Evolutionary conservation across 2,797 vertebrate genomes (phyloP), one percentile per base, ranked within the genome.

Genomic region (Tolypeutes matacus): DNA sequence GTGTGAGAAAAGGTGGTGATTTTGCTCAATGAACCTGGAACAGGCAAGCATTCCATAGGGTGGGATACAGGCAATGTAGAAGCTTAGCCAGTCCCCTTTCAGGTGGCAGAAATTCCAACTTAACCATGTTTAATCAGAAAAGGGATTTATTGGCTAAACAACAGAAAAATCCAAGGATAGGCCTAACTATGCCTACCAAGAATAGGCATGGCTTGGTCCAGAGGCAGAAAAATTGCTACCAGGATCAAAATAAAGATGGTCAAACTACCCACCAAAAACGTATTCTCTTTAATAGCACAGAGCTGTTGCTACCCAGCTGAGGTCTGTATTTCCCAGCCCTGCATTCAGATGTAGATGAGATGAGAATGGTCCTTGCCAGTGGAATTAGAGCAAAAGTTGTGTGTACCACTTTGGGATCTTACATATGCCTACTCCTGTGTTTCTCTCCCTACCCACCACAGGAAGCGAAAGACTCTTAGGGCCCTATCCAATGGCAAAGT

Each of bases 81-180:
- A 42, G 1, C 49, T 39, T 21, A 7, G 31, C 31, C 4, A 58
- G 34, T 62, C 46, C 29, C 49, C 75, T 78, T 1, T 73, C 60
- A 34, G 51, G 34, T 46, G 53, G 39, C 67, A 96, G 42, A 89
- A 95, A 88, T 64, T 36, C 29, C 70, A 69, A 53, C 58, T 72
- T 83, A 64, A 88, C 53, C 27, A 36, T 8, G 3, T 34, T 80
- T 75, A 86, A 58, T 83, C 15, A 56, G 34, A 67, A 96, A 94
- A 95, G 39, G 34, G 93, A 86, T 56, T 31, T 84, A 36, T 34
- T 84, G 76, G 15, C 60, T 70, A 93, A 94, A 21, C 62, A 39
- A 65, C 42, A 73, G 64, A 82, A 91, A 88, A 65, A 53, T 81
- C 23, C 46, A 70, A 69, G 21, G n/a, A 21, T 11, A 49, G 39